A percentile compares a stretch with the other conserved stretches of the same genome.
Conservation (phyloP, 2,113 vertebrate genomes). For the Orthonyx spaldingii region DNA sequence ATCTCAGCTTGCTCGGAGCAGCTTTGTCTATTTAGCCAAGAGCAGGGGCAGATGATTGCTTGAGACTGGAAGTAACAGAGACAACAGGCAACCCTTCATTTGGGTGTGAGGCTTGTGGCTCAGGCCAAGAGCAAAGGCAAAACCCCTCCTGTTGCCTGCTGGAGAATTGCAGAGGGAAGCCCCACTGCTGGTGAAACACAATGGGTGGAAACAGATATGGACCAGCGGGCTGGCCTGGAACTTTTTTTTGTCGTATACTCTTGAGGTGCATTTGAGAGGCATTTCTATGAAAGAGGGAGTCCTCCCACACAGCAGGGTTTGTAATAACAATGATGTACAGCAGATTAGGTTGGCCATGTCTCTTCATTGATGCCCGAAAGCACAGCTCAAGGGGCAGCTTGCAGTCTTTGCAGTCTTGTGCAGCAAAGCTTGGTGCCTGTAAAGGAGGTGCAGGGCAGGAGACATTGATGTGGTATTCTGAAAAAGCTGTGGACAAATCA, state of each 20-base stretch:
- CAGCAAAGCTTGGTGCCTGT: neutral
- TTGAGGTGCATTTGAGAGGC: neutral
- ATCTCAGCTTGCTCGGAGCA: neutral
- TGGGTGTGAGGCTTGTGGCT: neutral
- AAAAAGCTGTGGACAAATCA: neutral
- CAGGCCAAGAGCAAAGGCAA: neutral
- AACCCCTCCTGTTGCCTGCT: neutral
- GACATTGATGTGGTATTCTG: neutral
- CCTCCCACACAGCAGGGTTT: neutral
- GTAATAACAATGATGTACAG: too few relatives aligned
- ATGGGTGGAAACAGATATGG: neutral
- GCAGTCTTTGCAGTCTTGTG: neutral
- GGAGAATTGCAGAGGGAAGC: neutral
- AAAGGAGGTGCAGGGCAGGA: neutral
- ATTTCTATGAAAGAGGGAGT: neutral
- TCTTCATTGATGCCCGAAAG: neutral
- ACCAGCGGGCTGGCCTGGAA: neutral
- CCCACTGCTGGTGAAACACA: neutral
- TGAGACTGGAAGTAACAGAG: neutral
- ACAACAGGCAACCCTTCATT: neutral
- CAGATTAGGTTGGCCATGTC: too few relatives aligned
- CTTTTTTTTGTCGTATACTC: neutral
- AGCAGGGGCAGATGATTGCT: neutral
- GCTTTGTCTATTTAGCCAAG: neutral
- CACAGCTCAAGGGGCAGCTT: neutral